A percentile compares a stretch with the other conserved stretches of the same genome.
These are phyloP conservation scores for Melanotaenia pygmaea DNA, from an alignment of 2,797 vertebrate genomes.

Conservation along the genomic window DNA sequence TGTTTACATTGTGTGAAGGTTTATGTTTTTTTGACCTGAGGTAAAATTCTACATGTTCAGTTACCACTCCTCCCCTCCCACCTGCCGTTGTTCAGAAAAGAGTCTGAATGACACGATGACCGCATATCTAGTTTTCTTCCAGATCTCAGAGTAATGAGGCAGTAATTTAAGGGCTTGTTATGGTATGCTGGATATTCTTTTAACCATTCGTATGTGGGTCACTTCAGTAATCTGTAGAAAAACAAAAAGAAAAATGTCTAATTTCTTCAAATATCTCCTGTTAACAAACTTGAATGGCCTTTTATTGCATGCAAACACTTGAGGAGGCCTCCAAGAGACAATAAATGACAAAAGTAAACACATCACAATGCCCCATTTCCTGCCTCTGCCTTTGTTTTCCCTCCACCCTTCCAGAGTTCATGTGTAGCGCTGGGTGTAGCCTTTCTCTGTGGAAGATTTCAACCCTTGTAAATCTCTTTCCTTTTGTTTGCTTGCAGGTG, in stretches of 20 bases:
- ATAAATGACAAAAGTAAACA: slow-evolving; percentile 69
- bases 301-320: slow-evolving; percentile 35
- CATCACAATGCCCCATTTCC: slow-evolving; percentile 57
- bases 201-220: slow-evolving; percentile 23
- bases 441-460: slow-evolving; percentile 48
- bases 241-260: not conserved
- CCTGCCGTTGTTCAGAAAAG: slow-evolving; percentile 24
- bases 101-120: slow-evolving; percentile 23
- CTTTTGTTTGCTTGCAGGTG: slow-evolving; percentile 68
- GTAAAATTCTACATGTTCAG: slow-evolving; percentile 3
- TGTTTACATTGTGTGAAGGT: not conserved
- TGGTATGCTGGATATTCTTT: slow-evolving; percentile 30
- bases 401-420: slow-evolving; percentile 49
- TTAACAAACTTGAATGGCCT: slow-evolving; percentile 5
- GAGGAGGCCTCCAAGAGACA: slow-evolving; percentile 49
- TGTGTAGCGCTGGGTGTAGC: slow-evolving; percentile 55
- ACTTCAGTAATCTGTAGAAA: slow-evolving; percentile 36
- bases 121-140: slow-evolving; percentile 11
- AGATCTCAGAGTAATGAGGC: too few relatives aligned
- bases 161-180: not conserved
- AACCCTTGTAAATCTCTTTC: slow-evolving; percentile 66
- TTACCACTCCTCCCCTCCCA: not conserved
- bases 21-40: not conserved
- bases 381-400: slow-evolving; percentile 60
- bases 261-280: not conserved